These are phyloP conservation scores for Bugulina stolonifera DNA, from an alignment of 2,888 invertebrate genomes.

Conservation along the genomic window DNA sequence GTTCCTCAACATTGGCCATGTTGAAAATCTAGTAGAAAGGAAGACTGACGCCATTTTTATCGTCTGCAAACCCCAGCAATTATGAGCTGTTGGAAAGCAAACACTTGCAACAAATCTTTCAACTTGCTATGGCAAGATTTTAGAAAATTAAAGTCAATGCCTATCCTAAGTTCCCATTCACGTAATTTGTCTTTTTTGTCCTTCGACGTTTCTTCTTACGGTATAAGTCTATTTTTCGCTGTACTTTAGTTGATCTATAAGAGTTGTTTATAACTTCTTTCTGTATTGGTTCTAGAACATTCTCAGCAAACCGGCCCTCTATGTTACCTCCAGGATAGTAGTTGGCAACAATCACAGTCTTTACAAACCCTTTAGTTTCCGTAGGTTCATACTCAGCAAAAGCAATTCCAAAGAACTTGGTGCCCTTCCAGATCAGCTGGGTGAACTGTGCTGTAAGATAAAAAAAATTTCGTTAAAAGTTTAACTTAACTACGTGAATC, in stretches of 20 bases:
- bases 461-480: background rate
- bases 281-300: background rate
- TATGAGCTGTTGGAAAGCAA: no score
- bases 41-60: no score
- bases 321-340: constrained; percentile 25
- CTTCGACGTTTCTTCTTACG: background rate
- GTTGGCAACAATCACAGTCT: constrained; percentile 24
- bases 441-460: constrained; percentile 24
- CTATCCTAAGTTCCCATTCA: background rate
- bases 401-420: constrained; percentile 21
- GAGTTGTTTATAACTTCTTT: background rate
- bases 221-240: constrained; percentile 15
- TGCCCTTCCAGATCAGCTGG: constrained; percentile 15
- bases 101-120: no score
- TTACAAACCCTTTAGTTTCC: constrained; percentile 21
- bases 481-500: no score
- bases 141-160: no score
- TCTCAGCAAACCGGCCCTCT: constrained; percentile 16
- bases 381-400: constrained; percentile 23
- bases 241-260: background rate
- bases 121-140: no score
- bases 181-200: background rate
- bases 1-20: no score
- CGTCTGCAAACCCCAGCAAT: no score
- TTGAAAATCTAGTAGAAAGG: no score